Percentiles rank a stretch among this genome's conserved stretches.
Conservation (phyloP, 2,797 vertebrate genomes). For the Meriones psammophilus region DNA sequence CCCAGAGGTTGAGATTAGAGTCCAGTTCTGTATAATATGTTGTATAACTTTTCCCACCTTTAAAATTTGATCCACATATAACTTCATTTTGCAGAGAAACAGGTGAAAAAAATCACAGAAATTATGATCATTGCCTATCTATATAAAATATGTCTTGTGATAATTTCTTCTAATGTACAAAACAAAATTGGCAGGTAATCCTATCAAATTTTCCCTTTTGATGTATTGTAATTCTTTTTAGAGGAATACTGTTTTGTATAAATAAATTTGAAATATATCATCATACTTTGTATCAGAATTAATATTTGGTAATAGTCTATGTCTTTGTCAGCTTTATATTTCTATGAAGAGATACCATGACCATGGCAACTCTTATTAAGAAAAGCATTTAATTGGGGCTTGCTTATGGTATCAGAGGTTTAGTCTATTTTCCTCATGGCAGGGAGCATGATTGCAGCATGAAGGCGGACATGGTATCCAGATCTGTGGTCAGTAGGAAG, state of each 20-base stretch:
- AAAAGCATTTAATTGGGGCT: neutral
- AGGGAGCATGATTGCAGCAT: too few relatives aligned
- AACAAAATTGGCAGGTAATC: conserved; percentile 53
- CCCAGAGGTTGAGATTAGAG: conserved; percentile 10
- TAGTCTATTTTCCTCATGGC: neutral
- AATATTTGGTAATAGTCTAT: neutral
- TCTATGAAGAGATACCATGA: neutral
- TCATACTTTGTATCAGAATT: neutral
- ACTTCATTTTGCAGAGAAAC: conserved; percentile 69
- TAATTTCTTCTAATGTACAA: conserved; percentile 67
- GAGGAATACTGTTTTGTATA: neutral
- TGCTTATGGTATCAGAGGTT: neutral
- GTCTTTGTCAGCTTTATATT: neutral
- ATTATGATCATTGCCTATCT: conserved; percentile 34
- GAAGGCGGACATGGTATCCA: neutral
- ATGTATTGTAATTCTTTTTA: conserved; percentile 55
- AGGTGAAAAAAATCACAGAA: conserved; percentile 67
- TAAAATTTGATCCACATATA: conserved; percentile 61
- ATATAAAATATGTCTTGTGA: neutral
- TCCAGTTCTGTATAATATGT: conserved; percentile 1
- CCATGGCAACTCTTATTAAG: neutral
- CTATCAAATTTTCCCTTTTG: conserved; percentile 46
- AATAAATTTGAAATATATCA: neutral
- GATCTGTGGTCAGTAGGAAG: neutral
- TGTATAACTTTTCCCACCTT: neutral